These are phyloP conservation scores for Neosilurus mollespiculum DNA, from an alignment of 2,797 vertebrate species.

Conservation along the genomic window DNA sequence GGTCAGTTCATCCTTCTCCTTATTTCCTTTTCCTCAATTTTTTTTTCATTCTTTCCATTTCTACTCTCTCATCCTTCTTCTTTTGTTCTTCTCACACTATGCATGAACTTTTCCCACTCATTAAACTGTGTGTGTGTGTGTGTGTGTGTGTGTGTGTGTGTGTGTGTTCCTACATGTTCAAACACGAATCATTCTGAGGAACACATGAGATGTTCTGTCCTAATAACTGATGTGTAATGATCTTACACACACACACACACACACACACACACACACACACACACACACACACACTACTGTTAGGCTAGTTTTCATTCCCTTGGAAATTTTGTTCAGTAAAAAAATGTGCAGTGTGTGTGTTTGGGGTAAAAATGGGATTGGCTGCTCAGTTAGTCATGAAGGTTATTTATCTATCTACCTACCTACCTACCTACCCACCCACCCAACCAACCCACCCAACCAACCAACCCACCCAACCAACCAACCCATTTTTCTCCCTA, in stretches of 20 bases:
- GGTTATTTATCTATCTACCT: too few relatives aligned
- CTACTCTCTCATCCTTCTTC: neutral
- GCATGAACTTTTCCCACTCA: neutral
- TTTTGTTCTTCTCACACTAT: neutral
- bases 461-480: too few relatives aligned
- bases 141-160: constrained; percentile 41
- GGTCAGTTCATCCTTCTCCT: constrained; percentile 71
- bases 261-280: too few relatives aligned
- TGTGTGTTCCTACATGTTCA: neutral
- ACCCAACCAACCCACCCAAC: too few relatives aligned
- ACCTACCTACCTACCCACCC: too few relatives aligned
- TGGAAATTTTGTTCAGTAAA: too few relatives aligned
- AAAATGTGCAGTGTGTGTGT: neutral
- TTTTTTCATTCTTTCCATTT: constrained; percentile 10
- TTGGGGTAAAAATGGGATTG: too few relatives aligned
- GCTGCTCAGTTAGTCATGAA: too few relatives aligned
- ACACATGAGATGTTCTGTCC: neutral
- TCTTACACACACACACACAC: neutral
- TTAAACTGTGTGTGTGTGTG: too few relatives aligned
- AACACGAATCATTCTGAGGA: neutral
- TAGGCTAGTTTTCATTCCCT: neutral
- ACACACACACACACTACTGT: too few relatives aligned
- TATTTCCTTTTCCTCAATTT: neutral
- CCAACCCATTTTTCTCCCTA: too few relatives aligned
- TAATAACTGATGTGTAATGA: neutral